These are phyloP conservation scores for Apoda limacodes DNA, from an alignment of 2,888 invertebrate genomes.

Conservation along the genomic window DNA sequence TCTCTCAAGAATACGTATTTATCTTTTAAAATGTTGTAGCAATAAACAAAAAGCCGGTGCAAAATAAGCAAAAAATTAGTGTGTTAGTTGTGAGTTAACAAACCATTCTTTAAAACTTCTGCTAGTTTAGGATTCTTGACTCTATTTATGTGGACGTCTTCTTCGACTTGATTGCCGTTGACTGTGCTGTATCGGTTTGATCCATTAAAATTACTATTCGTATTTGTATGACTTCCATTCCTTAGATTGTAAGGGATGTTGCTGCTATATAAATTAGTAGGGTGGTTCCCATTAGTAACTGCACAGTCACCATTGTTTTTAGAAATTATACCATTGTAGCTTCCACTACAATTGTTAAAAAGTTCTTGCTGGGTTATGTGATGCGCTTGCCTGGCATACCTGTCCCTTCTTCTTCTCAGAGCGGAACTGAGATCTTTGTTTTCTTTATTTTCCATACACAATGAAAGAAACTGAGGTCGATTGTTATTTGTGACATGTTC, in stretches of 20 bases:
- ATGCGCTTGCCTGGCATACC: conserved; percentile 86
- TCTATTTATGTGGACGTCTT: conserved; percentile 27
- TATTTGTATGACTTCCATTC: conserved; percentile 28
- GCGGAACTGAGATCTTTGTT: conserved; percentile 84
- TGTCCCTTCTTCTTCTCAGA: conserved; percentile 81
- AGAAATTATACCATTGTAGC: conserved; percentile 5
- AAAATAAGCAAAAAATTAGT: conserved; percentile 33
- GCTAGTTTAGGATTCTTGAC: conserved; percentile 33
- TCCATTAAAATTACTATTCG: conserved; percentile 23
- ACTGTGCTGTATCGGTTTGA: conserved; percentile 25
- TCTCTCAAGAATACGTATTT: no score
- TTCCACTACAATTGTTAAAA: conserved; percentile 30
- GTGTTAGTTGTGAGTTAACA: conserved; percentile 53
- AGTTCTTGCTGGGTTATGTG: conserved; percentile 84
- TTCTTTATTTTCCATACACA: conserved; percentile 46
- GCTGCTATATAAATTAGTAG: conserved; percentile 8
- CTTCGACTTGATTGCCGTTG: conserved; percentile 36
- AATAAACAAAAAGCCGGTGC: conserved; percentile 8
- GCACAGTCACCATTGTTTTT: conserved; percentile 19
- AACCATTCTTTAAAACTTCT: conserved; percentile 57
- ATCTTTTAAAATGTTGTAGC: not conserved
- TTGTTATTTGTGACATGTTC: conserved; percentile 31
- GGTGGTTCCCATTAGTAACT: conserved; percentile 21
- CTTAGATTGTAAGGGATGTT: conserved; percentile 1
- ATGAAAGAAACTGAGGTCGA: conserved; percentile 33